Percentiles rank a stretch among this genome's conserved stretches.
phyloP scores from a whole-genome alignment of 2,113 vertebrate genomes.

The Leucosticte australis region DNA sequence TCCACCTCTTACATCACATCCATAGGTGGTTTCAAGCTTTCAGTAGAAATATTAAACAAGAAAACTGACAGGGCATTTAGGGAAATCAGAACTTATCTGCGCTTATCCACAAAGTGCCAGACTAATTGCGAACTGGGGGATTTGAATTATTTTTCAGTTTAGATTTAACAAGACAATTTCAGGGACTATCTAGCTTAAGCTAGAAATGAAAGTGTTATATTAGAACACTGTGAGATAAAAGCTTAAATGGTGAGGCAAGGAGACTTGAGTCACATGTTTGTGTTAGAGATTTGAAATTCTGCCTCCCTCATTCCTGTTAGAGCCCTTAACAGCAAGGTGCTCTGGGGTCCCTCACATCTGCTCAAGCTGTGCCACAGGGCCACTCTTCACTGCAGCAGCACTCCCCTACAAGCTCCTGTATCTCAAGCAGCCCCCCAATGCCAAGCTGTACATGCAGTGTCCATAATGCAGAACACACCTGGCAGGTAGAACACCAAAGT shows the following conservation, averaged over 20 bases:
- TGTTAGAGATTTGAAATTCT: neutral
- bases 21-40: neutral
- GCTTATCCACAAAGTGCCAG: neutral
- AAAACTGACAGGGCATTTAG: neutral
- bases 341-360: neutral
- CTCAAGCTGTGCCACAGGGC: neutral
- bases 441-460: accelerated
- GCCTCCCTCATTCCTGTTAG: neutral
- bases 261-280: neutral
- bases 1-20: neutral
- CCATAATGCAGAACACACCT: neutral
- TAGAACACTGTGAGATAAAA: neutral
- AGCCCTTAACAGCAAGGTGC: neutral
- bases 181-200: neutral
- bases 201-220: neutral
- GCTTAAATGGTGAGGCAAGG: neutral
- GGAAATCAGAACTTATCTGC: neutral
- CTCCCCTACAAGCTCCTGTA: neutral
- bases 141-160: neutral
- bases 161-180: neutral
- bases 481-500: neutral
- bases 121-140: neutral
- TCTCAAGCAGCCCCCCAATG: neutral
- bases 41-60: neutral
- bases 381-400: neutral